Evolutionary conservation across 1,140 invertebrate species (phyloP), one percentile per base, ranked within the genome.

Genomic region (Bombus difficillimus): DNA sequence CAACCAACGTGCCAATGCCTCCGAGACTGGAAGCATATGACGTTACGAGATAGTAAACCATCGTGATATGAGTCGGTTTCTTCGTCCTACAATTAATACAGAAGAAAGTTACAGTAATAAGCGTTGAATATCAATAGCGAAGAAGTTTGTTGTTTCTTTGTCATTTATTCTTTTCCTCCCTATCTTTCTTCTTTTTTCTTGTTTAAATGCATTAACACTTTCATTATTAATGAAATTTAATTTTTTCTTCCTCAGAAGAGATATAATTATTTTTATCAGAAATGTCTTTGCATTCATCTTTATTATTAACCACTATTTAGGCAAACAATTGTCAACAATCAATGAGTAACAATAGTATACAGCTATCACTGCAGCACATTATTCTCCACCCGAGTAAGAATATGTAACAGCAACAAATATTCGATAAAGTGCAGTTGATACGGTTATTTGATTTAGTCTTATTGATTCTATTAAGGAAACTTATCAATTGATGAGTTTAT

Each of bases 1-100:
- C 97, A 25, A 97, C 97, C 53, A 98, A 91, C 18, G 97, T 97
- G 1, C 96, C 97, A n/a, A 97, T 97, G 3, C 97, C 97, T 22
- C 97, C 97, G 34, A 96, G 86, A 92, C 93, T 94, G 18, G 97
- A 96, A 5, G 96, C 95, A 88, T 97, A 97, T 12, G 96, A 96
- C 13, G 97, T 96, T 43, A 95, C 95, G 28, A 98, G 93, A 83
- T 96, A 95, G 85, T 96, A 96, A 22, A 94, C 93, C 91, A 95
- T 94, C 0, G 95, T 95, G 34, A 92, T 92, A n/a, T 94, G 91
- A 8, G 95, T 95, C 9, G 95, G 94, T 72, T 75, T 93, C 85
- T 94, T 94, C 0, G n/a, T 69, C 62, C 94, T 95, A 68, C 41
- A 81, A 88, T 59, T 18, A 13, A 41, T 18, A 25, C 9, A 41